Evolutionary conservation across 2,888 invertebrate species (phyloP), one percentile per base, ranked within the genome.

Genomic region (Salpingus planirostris): DNA sequence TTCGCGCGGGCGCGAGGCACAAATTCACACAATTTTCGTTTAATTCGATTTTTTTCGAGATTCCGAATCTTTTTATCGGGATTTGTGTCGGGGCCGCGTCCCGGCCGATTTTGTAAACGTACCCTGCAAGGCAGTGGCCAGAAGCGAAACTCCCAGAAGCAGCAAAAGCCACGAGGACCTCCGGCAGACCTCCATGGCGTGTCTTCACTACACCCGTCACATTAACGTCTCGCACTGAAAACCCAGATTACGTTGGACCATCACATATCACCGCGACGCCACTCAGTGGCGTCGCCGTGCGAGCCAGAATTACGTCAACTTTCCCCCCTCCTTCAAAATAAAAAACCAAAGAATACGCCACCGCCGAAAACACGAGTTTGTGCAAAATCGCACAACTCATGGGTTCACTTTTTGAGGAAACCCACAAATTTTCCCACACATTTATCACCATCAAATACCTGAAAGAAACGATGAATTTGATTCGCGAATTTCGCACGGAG

Each of bases 41-140:
- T 23, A 18, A 18, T 6, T 18, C 5, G 18, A 18, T 6, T n/a
- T n/a, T n/a, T n/a, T n/a, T n/a, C n/a, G n/a, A n/a, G n/a, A n/a
- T n/a, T n/a, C n/a, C n/a, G 5, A 18, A 18, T 8, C 8, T 18
- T 18, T 18, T 18, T 8, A 5, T 5, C 18, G 18, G 18, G 18
- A 8, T 18, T 18, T 6, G 8, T 5, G 5, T 18, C 8, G 5
- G 18, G 8, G 8, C 18, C 5, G 5, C 8, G 18, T 5, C 18
- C 5, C 5, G 5, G 18, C 5, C 5, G 18, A 5, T 8, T 18
- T 18, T 18, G 5, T 8, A 18, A 8, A 69, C 69, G 64, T 66
- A 72, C 71, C 70, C 63, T 69, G 69, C 67, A 71, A 69, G 67
- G 68, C 59, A 59, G 64, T 59, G 65, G 67, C 65, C 66, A 70